phyloP scores from a whole-genome alignment of 2,113 vertebrate species.

The Centrocercus urophasianus region DNA sequence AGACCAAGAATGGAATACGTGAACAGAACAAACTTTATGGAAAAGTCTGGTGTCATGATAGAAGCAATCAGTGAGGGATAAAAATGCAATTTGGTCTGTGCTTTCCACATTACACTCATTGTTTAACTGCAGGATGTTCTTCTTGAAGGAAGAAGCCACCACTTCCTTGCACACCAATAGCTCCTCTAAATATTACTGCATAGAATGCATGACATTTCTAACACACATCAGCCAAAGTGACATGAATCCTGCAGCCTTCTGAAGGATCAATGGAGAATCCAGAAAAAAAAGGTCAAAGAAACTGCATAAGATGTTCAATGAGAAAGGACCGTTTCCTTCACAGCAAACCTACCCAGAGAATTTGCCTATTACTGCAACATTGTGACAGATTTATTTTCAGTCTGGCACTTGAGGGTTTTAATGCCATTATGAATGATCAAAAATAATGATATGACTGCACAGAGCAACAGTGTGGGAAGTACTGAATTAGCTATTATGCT shows the following conservation, averaged over 20 bases:
- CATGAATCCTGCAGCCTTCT: neutral
- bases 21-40: neutral
- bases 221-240: neutral
- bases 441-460: constrained; percentile 71
- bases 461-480: constrained; percentile 72
- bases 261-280: neutral
- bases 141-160: neutral
- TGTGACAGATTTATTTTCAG: constrained; percentile 76
- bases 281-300: neutral
- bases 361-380: constrained; percentile 69
- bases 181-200: neutral
- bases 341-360: constrained; percentile 12
- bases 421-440: constrained; percentile 67
- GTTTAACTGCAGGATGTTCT: constrained; percentile 8
- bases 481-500: constrained; percentile 69
- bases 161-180: neutral
- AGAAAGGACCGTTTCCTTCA: constrained; percentile 3
- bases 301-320: neutral
- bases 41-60: neutral
- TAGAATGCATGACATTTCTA: neutral
- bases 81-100: constrained; percentile 2
- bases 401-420: constrained; percentile 66
- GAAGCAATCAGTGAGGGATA: neutral
- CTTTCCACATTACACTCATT: neutral
- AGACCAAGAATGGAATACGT: neutral